A percentile compares a stretch with the other conserved stretches of the same genome.
phyloP scores from a whole-genome alignment of 2,888 invertebrate species.

The Xylota sylvarum region DNA sequence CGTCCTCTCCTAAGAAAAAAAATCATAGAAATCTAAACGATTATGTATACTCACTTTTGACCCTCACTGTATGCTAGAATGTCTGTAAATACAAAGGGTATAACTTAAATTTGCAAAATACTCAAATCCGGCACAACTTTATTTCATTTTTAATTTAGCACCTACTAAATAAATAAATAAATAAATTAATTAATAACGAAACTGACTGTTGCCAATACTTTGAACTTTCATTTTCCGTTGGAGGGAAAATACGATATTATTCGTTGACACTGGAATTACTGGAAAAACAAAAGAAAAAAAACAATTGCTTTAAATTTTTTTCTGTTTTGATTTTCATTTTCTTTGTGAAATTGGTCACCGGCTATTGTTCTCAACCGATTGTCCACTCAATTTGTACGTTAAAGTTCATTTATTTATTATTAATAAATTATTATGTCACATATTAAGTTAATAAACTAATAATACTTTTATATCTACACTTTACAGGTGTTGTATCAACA shows the following conservation, averaged over 20 bases:
- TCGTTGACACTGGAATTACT: conserved; percentile 37
- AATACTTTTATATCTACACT: background rate
- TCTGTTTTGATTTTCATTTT: conserved; percentile 67
- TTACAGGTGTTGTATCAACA: conserved; percentile 28
- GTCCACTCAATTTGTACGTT: conserved; percentile 15
- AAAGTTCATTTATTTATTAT: background rate
- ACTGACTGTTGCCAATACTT: background rate
- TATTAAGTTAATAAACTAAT: background rate
- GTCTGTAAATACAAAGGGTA: no score
- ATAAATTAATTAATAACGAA: no score
- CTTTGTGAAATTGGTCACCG: conserved; percentile 12
- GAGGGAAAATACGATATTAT: conserved; percentile 30
- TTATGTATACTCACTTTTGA: no score
- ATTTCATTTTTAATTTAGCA: no score
- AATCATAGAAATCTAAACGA: no score
- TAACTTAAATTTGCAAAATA: no score
- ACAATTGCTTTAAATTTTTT: conserved; percentile 13
- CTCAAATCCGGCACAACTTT: no score
- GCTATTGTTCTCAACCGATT: background rate
- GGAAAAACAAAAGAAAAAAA: conserved; percentile 3
- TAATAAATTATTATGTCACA: conserved; percentile 5
- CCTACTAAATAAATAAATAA: no score
- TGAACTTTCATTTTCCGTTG: background rate
- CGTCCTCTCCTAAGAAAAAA: no score
- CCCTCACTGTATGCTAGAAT: no score